Percentiles rank a stretch among this genome's conserved stretches.
Conservation (phyloP, 2,797 vertebrate species). For the Tinamus major region DNA sequence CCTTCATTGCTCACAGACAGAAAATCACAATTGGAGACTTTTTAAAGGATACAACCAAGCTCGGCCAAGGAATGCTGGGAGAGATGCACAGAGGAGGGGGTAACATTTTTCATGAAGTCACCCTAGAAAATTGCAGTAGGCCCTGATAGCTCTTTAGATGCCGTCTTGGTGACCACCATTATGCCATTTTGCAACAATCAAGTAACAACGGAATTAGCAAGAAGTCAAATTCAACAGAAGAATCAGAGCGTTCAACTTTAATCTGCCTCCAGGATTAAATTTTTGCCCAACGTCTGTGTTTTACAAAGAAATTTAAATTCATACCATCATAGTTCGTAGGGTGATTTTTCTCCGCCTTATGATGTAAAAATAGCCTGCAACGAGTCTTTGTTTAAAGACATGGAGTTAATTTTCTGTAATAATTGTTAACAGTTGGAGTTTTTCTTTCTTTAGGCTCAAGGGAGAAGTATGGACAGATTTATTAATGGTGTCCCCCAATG, state of each 20-base stretch:
- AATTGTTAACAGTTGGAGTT: slow-evolving; percentile 72
- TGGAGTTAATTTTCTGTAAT: slow-evolving; percentile 68
- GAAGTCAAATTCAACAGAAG: neutral
- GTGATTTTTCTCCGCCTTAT: neutral
- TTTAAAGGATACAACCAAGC: neutral
- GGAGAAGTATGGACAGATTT: slow-evolving; percentile 64
- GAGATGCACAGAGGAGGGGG: neutral
- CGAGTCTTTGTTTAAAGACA: slow-evolving; percentile 58
- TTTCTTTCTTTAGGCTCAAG: slow-evolving; percentile 61
- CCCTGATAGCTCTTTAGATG: neutral
- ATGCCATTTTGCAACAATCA: neutral
- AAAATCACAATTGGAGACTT: neutral
- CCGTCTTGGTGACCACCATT: neutral
- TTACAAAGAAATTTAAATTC: neutral
- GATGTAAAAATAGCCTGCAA: slow-evolving; percentile 47
- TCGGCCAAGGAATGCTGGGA: neutral
- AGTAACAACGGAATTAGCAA: neutral
- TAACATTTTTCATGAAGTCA: rapidly evolving
- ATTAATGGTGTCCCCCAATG: slow-evolving; percentile 61
- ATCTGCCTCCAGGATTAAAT: neutral
- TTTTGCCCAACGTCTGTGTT: neutral
- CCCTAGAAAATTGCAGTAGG: neutral
- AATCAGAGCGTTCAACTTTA: neutral
- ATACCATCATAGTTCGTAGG: neutral
- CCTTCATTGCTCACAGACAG: neutral